Evolutionary conservation across 2,888 invertebrate species (phyloP), one percentile per base, ranked within the genome.

Genomic region (Lasius fuliginosus): DNA sequence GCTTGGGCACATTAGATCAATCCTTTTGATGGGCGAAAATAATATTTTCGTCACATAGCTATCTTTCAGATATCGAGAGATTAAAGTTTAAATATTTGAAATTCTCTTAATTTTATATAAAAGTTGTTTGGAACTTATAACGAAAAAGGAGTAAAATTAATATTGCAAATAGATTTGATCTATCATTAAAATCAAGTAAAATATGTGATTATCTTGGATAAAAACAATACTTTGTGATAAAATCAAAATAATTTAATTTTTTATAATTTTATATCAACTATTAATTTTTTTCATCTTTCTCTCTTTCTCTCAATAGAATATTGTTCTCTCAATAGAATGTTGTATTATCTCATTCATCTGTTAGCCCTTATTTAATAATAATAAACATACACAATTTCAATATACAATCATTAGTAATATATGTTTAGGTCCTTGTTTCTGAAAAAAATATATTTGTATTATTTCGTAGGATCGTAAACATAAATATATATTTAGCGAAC

Each of bases 11-110:
- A 27, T 60, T 15, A n/a, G 15, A 58, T 42, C 15, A n/a, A 68
- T 42, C 42, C 11, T 46, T 33, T 18, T 11, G 15, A 6, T n/a
- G 58, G 23, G 33, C 9, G 6, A 69, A 33, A 79, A 46, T 69
- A 79, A 79, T 58, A 53, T 49, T 58, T 33, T 42, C 58, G 23
- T 58, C 42, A 8, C 15, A 15, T 11, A 23, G 12, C 27, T 76
- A 65, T 36, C 2, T 67, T 36, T 27, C 36, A 12, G 3, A 23
- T 56, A 8, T 46, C 1, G 40, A n/a, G 15, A 53, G 40, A 40
- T 53, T n/a, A 33, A 33, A 33, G 15, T 12, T 27, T 65, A 53
- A 76, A 58, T 73, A n/a, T 73, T 58, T 27, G 36, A 36, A 27
- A 5, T 4, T 40, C 15, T 23, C 11, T 58, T 23, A 36, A 58